phyloP scores from a whole-genome alignment of 2,888 invertebrate genomes.

The Ellobium chinense region DNA sequence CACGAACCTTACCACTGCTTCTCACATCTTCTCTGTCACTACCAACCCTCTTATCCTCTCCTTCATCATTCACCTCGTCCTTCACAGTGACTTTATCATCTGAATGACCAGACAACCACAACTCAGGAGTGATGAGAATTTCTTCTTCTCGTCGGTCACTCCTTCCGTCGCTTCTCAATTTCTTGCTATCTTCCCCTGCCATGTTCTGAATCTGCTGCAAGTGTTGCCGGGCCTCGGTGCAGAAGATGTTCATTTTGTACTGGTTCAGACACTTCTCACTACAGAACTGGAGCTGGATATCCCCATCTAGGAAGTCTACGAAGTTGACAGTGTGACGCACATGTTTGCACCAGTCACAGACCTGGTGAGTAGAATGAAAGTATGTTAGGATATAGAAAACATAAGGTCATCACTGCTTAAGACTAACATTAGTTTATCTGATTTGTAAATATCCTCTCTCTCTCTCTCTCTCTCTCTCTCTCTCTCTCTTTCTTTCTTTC shows the following conservation, averaged over 20 bases:
- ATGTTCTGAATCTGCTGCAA: conserved; percentile 84
- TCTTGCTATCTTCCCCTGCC: conserved; percentile 44
- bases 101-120: conserved; percentile 84
- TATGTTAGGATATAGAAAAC: too few species aligned
- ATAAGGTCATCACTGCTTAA: too few species aligned
- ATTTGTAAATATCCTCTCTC: too few species aligned
- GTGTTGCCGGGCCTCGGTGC: conserved; percentile 94
- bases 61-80: conserved; percentile 38
- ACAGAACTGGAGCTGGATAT: conserved; percentile 92
- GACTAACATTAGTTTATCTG: too few species aligned
- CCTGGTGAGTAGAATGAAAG: conserved; percentile 20
- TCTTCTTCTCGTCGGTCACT: conserved; percentile 57
- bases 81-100: conserved; percentile 28
- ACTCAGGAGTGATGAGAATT: conserved; percentile 90
- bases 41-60: conserved; percentile 11
- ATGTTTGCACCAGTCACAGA: conserved; percentile 96
- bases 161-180: conserved; percentile 45
- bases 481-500: too few species aligned
- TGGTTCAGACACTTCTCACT: conserved; percentile 96
- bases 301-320: conserved; percentile 94
- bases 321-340: conserved; percentile 93
- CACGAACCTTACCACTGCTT: neutral
- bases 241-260: conserved; percentile 98
- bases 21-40: neutral
- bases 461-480: too few species aligned